Conservation (phyloP, 2,797 vertebrate genomes). For the Psittacula echo region DNA sequence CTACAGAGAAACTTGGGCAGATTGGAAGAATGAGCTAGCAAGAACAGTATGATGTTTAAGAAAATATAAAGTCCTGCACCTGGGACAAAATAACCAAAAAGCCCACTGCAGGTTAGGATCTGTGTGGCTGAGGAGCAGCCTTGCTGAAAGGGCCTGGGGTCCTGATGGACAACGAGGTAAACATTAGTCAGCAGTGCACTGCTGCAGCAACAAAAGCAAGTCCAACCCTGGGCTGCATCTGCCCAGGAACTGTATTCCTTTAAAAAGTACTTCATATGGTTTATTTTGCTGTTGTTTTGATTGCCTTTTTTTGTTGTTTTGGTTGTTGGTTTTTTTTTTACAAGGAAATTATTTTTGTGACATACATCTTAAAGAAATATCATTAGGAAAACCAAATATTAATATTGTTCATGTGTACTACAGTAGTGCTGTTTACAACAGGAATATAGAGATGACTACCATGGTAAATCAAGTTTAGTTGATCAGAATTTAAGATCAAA, state of each 20-base stretch:
- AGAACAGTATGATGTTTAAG: background rate
- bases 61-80: background rate
- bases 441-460: background rate
- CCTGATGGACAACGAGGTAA: background rate
- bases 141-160: background rate
- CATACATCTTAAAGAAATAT: background rate
- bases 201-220: background rate
- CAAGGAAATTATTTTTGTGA: background rate
- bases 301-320: background rate
- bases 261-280: background rate
- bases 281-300: background rate
- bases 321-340: background rate
- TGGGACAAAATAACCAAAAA: background rate
- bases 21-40: background rate
- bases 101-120: fast-evolving
- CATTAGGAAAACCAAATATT: background rate
- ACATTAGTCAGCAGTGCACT: fast-evolving
- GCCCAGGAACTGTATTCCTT: background rate
- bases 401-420: background rate
- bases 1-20: background rate
- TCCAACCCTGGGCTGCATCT: background rate
- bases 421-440: background rate
- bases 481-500: background rate
- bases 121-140: background rate
- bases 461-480: background rate